phyloP scores from a whole-genome alignment of 2,113 vertebrate genomes.

The Tamias sibiricus region DNA sequence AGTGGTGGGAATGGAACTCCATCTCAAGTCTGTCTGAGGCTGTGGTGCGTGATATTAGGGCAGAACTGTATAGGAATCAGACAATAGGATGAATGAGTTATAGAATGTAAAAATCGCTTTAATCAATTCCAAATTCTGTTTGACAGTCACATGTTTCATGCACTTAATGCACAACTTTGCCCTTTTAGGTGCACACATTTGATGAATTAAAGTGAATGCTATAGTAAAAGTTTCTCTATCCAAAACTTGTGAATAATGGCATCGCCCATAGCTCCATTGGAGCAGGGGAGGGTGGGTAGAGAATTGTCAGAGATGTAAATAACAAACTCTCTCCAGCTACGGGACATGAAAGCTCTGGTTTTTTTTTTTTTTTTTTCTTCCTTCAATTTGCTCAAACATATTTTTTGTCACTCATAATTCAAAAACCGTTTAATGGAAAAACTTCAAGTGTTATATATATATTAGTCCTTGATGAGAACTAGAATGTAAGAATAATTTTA shows the following conservation, averaged over 20 bases:
- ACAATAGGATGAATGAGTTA: neutral
- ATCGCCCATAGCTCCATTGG: neutral
- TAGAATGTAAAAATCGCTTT: neutral
- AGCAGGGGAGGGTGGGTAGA: neutral
- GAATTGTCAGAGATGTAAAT: slow-evolving; percentile 62
- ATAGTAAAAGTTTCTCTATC: slow-evolving; percentile 35
- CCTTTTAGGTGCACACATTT: neutral
- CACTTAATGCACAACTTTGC: neutral
- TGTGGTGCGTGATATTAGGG: neutral
- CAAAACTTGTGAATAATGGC: slow-evolving; percentile 66
- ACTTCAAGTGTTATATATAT: slow-evolving; percentile 80
- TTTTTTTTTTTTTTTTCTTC: slow-evolving; percentile 14
- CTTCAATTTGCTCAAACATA: slow-evolving; percentile 56
- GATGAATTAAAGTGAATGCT: slow-evolving; percentile 49
- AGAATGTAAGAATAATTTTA: slow-evolving; percentile 77
- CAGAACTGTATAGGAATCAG: neutral
- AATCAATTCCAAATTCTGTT: neutral
- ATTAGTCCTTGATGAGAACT: slow-evolving; percentile 82
- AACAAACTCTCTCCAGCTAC: slow-evolving; percentile 37
- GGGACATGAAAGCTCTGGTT: slow-evolving; percentile 25
- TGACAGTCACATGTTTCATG: neutral
- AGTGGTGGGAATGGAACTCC: neutral
- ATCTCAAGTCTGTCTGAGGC: neutral
- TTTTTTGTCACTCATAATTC: slow-evolving; percentile 77
- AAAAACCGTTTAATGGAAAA: slow-evolving; percentile 82